phyloP scores from a whole-genome alignment of 2,888 invertebrate species.

The Drosophila tanythrix region DNA sequence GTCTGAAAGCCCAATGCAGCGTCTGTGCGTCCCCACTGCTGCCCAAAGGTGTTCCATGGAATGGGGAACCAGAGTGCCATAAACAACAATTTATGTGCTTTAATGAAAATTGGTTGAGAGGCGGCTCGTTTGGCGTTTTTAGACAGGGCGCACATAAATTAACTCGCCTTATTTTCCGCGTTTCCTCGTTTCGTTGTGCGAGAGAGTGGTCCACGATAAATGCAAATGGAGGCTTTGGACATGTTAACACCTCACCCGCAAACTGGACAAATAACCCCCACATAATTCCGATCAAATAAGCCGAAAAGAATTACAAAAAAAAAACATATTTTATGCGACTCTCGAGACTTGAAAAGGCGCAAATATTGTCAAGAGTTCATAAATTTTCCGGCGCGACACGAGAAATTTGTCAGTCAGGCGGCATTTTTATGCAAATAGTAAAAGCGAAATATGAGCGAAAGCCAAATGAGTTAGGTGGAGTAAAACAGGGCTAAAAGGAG shows the following conservation, averaged over 20 bases:
- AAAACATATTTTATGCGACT: constrained; percentile 60
- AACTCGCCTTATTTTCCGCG: constrained; percentile 44
- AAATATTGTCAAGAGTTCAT: constrained; percentile 58
- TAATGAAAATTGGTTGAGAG: constrained; percentile 76
- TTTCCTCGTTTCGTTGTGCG: background rate
- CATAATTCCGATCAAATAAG: background rate
- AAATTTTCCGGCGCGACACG: constrained; percentile 50
- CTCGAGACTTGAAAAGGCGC: constrained; percentile 44
- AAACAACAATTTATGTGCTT: constrained; percentile 78
- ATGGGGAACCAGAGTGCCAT: constrained; percentile 44
- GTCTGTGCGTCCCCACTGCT: constrained; percentile 1
- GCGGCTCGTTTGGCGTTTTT: constrained; percentile 59
- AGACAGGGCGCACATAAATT: constrained; percentile 69
- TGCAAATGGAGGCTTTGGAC: constrained; percentile 59
- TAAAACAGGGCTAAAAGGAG: background rate
- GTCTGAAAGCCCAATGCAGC: constrained; percentile 21
- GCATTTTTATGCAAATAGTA: constrained; percentile 63
- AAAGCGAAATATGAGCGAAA: constrained; percentile 48
- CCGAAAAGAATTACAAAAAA: constrained; percentile 8
- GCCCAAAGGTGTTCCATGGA: constrained; percentile 29
- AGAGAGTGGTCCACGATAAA: constrained; percentile 16
- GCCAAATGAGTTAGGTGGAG: constrained; percentile 34
- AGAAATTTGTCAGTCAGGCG: constrained; percentile 62
- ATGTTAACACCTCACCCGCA: constrained; percentile 63
- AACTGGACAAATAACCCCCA: constrained; percentile 36